Evolutionary conservation across 2,113 vertebrate species (phyloP).

Genomic region (Cottus gobio): DNA sequence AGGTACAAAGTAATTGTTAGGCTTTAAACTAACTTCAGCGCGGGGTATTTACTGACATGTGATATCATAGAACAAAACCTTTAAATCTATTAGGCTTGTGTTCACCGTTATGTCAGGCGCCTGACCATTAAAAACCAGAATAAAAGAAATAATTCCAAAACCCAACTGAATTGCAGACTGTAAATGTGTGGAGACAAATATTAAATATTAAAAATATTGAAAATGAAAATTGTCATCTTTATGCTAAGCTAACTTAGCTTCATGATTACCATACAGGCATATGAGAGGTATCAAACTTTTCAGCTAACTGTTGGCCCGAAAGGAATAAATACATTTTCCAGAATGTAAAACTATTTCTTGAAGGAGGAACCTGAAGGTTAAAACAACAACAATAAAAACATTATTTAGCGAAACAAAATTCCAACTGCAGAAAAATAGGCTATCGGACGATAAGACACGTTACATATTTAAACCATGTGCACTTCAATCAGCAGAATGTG

Average conservation of each 20-base stretch:
- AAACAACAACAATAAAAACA: neutral
- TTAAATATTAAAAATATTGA: neutral
- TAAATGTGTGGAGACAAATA: too few relatives aligned
- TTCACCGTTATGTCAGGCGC: too few relatives aligned
- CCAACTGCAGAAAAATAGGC: neutral
- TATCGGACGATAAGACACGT: conserved; percentile 1
- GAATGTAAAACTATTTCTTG: neutral
- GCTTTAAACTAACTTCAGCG: too few relatives aligned
- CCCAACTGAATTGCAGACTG: too few relatives aligned
- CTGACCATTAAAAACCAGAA: too few relatives aligned
- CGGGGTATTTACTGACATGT: too few relatives aligned
- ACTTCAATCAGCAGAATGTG: neutral
- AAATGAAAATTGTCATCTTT: neutral
- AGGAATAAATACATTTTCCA: neutral
- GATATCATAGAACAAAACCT: too few relatives aligned
- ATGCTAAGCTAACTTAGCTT: neutral
- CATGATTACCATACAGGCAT: neutral
- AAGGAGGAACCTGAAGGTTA: neutral
- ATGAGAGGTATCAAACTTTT: neutral
- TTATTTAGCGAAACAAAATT: neutral
- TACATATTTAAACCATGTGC: conserved; percentile 1
- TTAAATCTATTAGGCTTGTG: too few relatives aligned
- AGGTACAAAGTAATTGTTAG: too few relatives aligned
- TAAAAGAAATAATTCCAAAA: too few relatives aligned
- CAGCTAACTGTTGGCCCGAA: too few relatives aligned